Evolutionary conservation across 2,888 invertebrate species (phyloP), one percentile per base, ranked within the genome.

Genomic region (Boloria euphrosyne): DNA sequence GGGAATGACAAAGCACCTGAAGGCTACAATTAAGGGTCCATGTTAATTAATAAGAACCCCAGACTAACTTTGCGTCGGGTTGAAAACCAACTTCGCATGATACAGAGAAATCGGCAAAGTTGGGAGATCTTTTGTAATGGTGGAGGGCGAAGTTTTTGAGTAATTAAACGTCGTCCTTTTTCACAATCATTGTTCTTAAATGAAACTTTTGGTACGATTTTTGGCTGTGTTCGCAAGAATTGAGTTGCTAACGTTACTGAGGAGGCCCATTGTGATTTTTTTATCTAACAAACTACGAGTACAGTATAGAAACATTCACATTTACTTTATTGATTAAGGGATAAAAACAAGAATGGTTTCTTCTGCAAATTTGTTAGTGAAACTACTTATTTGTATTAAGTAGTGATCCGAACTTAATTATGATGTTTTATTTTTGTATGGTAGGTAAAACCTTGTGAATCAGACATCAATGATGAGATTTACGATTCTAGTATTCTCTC

Each of bases 1-100:
- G 63, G 68, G 66, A 59, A 65, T 60, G 66, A 67, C 54, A 73
- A 69, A 65, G 62, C 64, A 68, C 71, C 66, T 69, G 79, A 77
- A 81, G 78, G 77, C 76, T 71, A 77, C 83, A 83, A 87, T 88
- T 83, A 82, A 78, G 69, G 67, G 79, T 80, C 78, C 80, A 80
- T 80, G 76, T 84, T 87, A 86, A 89, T 89, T 88, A 88, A 89
- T 87, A 87, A 86, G 80, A 79, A 76, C 73, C 77, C 47, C 52
- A 71, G 51, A 50, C 46, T 17, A 52, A 65, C 46, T 65, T 65
- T 27, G 73, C 69, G 58, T 38, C 31, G 57, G 59, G 62, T 53
- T 52, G 67, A 70, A 71, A 71, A 71, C 66, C 71, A 67, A 66
- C 66, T 65, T 62, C 68, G 58, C 69, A 51, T 67, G 62, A 68